Base-by-base conservation (phyloP, 2,797 vertebrate species). In the Coracias cyanogaster region DNA sequence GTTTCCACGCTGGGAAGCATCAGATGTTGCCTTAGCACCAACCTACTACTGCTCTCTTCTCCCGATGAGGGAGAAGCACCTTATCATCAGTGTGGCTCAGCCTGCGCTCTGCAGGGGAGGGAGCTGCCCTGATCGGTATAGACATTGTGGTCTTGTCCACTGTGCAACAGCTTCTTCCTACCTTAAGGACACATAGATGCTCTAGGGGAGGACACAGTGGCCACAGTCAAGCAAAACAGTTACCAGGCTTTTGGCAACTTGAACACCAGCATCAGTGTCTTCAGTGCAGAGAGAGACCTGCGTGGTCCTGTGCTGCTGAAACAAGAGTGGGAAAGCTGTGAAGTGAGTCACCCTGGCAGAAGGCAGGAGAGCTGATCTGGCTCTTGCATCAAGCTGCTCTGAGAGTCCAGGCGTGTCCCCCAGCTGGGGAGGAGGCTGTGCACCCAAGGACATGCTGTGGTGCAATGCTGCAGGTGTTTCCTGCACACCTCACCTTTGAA, bases 141-240 rank as follows among this genome's bases (percentile, higher is more conserved):
- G 6, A 54, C 11, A 2, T 3, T 45, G 26, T 37, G 48, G n/a
- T 49, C 78, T 86, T 52, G 8, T 52, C 26, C 73, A 43, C 26
- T 31, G 55, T 35, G 80, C 65, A 28, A 5, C 26, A 87, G 61
- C 66, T 62, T 60, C 46, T 87, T 79, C 48, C 20, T 33, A 3
- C 65, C 62, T 37, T 82, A 24, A 67, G 55, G 69, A 51, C 69
- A 60, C 5, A 1, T 0, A 6, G 0, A 1, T 55, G 35, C 69
- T 74, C 25, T 19, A 48, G 15, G 12, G 18, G 10, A 39, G 61
- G 14, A 76, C 5, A 1, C 25, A 6, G 57, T 31, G 79, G 10
- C 19, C 31, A 41, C 10, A 3, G 9, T 26, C 19, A 49, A 74
- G 61, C n/a, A 54, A 13, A 89, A 46, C 1, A 41, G 10, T 2